phyloP scores from a whole-genome alignment of 1,140 invertebrate genomes.

The Euwallacea fornicatus region DNA sequence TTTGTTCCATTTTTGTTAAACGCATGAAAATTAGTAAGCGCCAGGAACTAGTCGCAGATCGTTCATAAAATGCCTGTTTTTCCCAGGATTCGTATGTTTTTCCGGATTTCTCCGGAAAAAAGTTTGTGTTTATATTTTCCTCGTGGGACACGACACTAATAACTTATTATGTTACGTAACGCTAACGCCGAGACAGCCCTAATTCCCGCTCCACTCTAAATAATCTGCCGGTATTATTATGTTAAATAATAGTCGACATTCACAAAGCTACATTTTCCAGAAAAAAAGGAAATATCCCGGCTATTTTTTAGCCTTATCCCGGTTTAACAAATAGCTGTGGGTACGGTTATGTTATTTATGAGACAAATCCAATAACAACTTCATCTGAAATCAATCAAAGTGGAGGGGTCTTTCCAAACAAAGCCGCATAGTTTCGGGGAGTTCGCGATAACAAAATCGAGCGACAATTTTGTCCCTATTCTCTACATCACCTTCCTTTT shows the following conservation, averaged over 20 bases:
- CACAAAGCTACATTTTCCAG: not conserved
- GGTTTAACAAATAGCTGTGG: not conserved
- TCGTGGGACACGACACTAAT: not conserved
- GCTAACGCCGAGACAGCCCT: not conserved
- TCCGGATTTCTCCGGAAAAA: too few species aligned
- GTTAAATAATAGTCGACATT: not conserved
- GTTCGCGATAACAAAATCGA: not conserved
- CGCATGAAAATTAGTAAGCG: too few species aligned
- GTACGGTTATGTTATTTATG: not conserved
- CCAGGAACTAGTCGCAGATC: too few species aligned
- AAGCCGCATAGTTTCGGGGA: not conserved
- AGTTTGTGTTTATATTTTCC: too few species aligned
- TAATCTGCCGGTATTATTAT: conserved; percentile 1
- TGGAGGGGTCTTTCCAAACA: not conserved
- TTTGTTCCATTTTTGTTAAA: too few species aligned
- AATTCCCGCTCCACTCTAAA: not conserved
- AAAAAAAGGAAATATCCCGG: not conserved
- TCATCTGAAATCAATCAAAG: conserved; percentile 1
- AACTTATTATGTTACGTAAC: not conserved
- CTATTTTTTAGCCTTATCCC: not conserved
- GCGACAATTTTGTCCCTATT: not conserved
- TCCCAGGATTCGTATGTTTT: too few species aligned
- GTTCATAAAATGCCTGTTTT: too few species aligned
- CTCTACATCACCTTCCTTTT: not conserved
- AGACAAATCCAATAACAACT: not conserved